A percentile compares a stretch with the other conserved stretches of the same genome.
Evolutionary conservation across 1,140 invertebrate genomes (phyloP).

Genomic region (Riptortus pedestris): DNA sequence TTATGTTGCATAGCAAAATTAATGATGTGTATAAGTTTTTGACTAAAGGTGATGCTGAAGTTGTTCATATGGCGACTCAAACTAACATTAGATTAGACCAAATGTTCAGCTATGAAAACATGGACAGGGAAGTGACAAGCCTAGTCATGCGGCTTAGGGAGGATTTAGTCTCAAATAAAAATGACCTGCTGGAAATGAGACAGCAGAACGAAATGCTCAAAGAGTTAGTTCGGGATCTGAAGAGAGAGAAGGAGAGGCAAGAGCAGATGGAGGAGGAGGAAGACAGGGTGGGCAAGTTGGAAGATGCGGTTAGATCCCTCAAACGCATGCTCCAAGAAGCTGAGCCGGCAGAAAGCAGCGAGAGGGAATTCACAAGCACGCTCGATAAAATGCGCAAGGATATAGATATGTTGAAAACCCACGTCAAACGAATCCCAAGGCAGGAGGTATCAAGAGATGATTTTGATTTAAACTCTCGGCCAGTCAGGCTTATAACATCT

Average conservation of each 20-base stretch:
- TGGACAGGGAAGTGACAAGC: background rate
- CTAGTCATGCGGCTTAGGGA: background rate
- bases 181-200: slow-evolving; percentile 2
- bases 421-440: background rate
- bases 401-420: background rate
- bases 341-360: background rate
- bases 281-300: background rate
- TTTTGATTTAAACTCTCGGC: too few relatives aligned
- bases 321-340: slow-evolving; percentile 3
- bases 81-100: background rate
- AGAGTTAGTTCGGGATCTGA: background rate
- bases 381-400: background rate
- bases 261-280: background rate
- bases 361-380: background rate
- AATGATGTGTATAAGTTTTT: slow-evolving; percentile 4
- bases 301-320: background rate
- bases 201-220: slow-evolving; percentile 5
- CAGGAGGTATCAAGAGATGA: background rate
- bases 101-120: slow-evolving; percentile 4
- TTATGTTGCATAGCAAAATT: background rate
- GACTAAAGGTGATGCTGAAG: background rate
- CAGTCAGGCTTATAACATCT: too few relatives aligned
- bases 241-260: background rate
- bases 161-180: slow-evolving; percentile 1
- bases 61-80: background rate